A percentile compares a stretch with the other conserved stretches of the same genome.
These are phyloP conservation scores for Chaunax sp. DNA, from an alignment of 2,797 vertebrate species.

Conservation along the genomic window DNA sequence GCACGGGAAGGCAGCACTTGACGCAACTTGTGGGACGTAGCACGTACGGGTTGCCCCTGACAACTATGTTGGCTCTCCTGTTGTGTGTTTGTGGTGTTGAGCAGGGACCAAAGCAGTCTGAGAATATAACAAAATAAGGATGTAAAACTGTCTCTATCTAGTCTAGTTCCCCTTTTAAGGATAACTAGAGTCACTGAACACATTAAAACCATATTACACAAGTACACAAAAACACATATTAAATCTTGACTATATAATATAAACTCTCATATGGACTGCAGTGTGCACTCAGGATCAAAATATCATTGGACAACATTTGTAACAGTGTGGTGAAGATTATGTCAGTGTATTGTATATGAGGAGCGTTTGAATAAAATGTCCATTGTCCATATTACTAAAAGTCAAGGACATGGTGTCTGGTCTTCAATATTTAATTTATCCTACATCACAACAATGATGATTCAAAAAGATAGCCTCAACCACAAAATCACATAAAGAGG, in stretches of 20 bases:
- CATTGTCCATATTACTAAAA: neutral
- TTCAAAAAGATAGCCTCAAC: neutral
- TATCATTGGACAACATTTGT: too few species aligned
- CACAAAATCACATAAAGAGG: too few species aligned
- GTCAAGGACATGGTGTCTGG: too few species aligned
- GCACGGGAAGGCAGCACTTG: constrained; percentile 51
- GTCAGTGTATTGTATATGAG: neutral
- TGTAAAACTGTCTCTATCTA: neutral
- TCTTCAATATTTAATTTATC: neutral
- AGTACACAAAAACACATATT: neutral
- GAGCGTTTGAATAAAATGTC: neutral
- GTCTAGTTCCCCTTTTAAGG: neutral
- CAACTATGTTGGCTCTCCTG: constrained; percentile 45
- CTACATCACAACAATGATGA: too few species aligned
- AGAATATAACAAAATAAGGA: constrained; percentile 9
- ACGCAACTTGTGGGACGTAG: constrained; percentile 74
- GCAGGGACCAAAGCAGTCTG: constrained; percentile 17
- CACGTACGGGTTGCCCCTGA: constrained; percentile 71
- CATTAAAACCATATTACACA: neutral
- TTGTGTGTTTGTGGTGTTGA: constrained; percentile 22
- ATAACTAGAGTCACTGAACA: neutral
- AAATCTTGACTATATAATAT: neutral
- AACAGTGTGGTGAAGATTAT: neutral
- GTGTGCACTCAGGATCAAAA: neutral
- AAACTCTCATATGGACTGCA: neutral